Evolutionary conservation across 1,140 invertebrate genomes (phyloP).

Genomic region (Drosophila bocqueti): DNA sequence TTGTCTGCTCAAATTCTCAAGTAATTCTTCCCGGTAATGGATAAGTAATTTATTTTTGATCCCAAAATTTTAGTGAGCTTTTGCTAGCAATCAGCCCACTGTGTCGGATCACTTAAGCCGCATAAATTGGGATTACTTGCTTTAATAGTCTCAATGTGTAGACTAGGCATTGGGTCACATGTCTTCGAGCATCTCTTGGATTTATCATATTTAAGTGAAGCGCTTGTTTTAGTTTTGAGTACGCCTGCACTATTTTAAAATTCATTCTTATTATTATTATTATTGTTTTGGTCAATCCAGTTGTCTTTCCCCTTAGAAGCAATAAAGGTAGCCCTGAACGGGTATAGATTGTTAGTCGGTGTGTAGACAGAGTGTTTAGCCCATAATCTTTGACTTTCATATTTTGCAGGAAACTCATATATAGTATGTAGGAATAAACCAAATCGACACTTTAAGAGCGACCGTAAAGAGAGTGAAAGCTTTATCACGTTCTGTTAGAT

Average conservation of each 20-base stretch:
- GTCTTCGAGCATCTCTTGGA: constrained; percentile 32
- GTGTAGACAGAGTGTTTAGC: not conserved
- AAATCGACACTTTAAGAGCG: constrained; percentile 26
- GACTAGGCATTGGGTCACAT: constrained; percentile 54
- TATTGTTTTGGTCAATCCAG: constrained; percentile 25
- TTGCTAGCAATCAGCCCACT: constrained; percentile 31
- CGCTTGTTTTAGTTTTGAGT: constrained; percentile 18
- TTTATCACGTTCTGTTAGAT: constrained; percentile 31
- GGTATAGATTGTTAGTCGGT: not conserved
- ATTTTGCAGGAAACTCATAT: constrained; percentile 7
- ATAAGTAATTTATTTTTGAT: not conserved
- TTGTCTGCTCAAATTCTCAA: not conserved
- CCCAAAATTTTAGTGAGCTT: not conserved
- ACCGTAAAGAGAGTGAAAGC: constrained; percentile 28
- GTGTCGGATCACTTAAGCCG: constrained; percentile 68
- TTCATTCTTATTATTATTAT: constrained; percentile 26
- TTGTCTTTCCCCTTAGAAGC: constrained; percentile 1
- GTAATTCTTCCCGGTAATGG: not conserved
- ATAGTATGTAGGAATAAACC: not conserved
- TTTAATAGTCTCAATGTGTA: constrained; percentile 69
- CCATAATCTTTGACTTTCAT: constrained; percentile 11
- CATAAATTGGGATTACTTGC: constrained; percentile 71
- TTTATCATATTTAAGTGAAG: constrained; percentile 32
- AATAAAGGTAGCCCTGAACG: constrained; percentile 9
- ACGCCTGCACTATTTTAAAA: constrained; percentile 29